Evolutionary conservation across 2,113 vertebrate species (phyloP).

Genomic region (Struthidea cinerea): DNA sequence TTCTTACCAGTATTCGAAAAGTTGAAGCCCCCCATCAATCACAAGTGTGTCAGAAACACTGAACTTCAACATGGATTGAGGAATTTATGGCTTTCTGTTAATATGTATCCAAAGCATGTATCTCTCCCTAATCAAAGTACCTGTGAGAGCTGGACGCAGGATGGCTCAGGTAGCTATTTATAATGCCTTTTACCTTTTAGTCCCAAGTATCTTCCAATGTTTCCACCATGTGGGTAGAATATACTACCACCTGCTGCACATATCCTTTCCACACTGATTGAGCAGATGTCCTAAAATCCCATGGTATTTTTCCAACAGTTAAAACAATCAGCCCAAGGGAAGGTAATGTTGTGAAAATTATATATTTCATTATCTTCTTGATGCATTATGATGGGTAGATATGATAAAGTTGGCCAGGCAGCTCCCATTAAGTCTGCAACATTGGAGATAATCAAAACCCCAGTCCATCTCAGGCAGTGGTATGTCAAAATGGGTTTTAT

Average conservation of each 20-base stretch:
- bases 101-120: background rate
- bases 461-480: background rate
- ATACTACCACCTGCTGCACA: background rate
- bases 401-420: background rate
- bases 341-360: background rate
- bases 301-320: background rate
- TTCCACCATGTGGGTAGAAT: background rate
- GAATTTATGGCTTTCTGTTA: background rate
- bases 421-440: background rate
- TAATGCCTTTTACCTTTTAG: background rate
- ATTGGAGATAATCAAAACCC: background rate
- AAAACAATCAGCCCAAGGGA: background rate
- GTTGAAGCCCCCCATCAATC: background rate
- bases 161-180: background rate
- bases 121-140: background rate
- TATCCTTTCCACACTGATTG: background rate
- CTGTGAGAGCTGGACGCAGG: background rate
- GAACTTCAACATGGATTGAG: background rate
- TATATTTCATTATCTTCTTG: background rate
- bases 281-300: background rate
- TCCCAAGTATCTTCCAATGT: background rate
- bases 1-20: background rate
- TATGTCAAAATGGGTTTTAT: background rate
- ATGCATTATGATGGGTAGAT: background rate
- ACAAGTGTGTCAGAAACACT: background rate